These are phyloP conservation scores for Piaya cayana DNA, from an alignment of 2,113 vertebrate species.

Conservation along the genomic window DNA sequence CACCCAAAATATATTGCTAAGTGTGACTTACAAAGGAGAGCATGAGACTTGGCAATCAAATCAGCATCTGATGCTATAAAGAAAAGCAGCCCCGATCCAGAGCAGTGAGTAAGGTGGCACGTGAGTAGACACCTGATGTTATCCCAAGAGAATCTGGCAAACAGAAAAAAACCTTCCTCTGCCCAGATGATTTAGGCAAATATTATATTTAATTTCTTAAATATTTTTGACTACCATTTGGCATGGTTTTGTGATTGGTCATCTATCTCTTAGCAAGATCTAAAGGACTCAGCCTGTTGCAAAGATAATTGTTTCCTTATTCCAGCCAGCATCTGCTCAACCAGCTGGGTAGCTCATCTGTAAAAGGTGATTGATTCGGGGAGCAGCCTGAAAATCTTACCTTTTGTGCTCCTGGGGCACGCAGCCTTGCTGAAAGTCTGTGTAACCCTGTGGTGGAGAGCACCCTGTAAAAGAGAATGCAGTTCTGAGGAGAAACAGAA, in stretches of 20 bases:
- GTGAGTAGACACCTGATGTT: background rate
- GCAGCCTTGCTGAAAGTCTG: background rate
- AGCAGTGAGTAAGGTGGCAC: background rate
- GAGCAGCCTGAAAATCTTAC: background rate
- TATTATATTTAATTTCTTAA: constrained; percentile 31
- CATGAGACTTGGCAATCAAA: background rate
- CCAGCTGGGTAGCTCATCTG: constrained; percentile 14
- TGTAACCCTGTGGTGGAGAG: background rate
- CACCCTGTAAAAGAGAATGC: background rate
- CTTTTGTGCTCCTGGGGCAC: background rate
- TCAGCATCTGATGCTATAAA: background rate
- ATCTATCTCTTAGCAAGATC: constrained; percentile 12
- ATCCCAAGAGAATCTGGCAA: background rate
- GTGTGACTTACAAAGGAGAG: background rate
- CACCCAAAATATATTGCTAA: background rate
- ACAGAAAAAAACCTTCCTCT: background rate
- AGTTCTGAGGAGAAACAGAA: background rate
- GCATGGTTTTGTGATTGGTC: constrained; percentile 42
- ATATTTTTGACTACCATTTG: background rate
- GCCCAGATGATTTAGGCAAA: background rate
- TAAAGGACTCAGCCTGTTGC: constrained; percentile 26
- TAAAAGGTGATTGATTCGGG: constrained; percentile 31
- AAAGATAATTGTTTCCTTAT: constrained; percentile 50
- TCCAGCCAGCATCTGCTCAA: constrained; percentile 32
- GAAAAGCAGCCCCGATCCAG: background rate